A percentile compares a stretch with the other conserved stretches of the same genome.
Conservation (phyloP, 1,140 invertebrate genomes). For the Homalodisca vitripennis region DNA sequence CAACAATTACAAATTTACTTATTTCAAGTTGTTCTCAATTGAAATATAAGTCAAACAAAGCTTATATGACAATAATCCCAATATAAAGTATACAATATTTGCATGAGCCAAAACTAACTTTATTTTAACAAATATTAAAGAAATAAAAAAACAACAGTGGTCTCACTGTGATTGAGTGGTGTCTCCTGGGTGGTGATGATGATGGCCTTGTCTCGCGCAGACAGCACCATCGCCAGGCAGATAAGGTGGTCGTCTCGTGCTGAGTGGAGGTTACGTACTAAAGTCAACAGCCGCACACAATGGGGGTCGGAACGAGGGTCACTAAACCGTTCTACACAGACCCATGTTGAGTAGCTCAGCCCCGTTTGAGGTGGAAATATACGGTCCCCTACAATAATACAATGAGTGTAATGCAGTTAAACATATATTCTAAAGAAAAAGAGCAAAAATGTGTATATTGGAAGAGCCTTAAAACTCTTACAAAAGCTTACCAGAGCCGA, state of each 20-base stretch:
- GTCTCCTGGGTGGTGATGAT: constrained; percentile 94
- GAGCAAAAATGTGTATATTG: too few relatives aligned
- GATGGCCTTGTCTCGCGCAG: constrained; percentile 89
- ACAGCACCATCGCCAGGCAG: constrained; percentile 84
- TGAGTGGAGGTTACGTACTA: constrained; percentile 81
- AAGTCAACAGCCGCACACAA: constrained; percentile 86
- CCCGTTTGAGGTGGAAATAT: constrained; percentile 95
- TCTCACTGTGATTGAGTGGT: constrained; percentile 77
- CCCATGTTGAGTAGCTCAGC: constrained; percentile 91
- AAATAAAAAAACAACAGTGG: too few relatives aligned
- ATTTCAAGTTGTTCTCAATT: too few relatives aligned
- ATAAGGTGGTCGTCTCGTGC: constrained; percentile 76
- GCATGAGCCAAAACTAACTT: too few relatives aligned
- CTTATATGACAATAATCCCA: too few relatives aligned
- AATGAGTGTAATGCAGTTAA: constrained; percentile 33
- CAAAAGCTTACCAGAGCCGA: constrained; percentile 86
- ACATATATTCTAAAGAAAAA: too few relatives aligned
- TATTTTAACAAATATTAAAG: too few relatives aligned
- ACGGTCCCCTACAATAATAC: constrained; percentile 67
- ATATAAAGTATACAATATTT: too few relatives aligned
- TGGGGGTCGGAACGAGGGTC: constrained; percentile 88
- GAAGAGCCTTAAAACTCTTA: too few relatives aligned
- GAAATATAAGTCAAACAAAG: too few relatives aligned
- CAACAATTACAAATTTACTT: too few relatives aligned
- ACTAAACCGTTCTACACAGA: constrained; percentile 96